Percentiles rank a stretch among this genome's conserved stretches.
phyloP scores from a whole-genome alignment of 2,113 vertebrate genomes.

The Scytalopus superciliaris region DNA sequence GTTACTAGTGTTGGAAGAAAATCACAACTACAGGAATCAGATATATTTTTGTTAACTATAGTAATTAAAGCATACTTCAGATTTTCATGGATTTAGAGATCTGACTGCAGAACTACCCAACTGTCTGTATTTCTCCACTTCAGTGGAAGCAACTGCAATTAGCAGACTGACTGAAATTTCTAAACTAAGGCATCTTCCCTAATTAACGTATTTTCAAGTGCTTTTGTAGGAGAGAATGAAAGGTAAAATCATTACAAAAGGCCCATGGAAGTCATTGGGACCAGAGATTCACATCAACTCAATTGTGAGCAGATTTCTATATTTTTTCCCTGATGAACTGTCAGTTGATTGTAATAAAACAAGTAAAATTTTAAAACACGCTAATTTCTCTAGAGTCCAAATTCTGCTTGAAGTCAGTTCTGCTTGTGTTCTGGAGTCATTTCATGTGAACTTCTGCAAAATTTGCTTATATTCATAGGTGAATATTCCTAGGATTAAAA shows the following conservation, averaged over 20 bases:
- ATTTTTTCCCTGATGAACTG: not conserved
- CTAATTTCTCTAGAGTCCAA: not conserved
- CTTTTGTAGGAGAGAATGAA: not conserved
- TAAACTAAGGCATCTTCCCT: not conserved
- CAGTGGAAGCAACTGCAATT: slow-evolving; percentile 6
- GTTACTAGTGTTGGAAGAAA: not conserved
- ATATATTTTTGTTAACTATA: not conserved
- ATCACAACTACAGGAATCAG: not conserved
- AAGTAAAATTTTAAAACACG: not conserved
- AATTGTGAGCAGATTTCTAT: no score
- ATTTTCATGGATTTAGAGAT: not conserved
- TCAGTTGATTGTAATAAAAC: not conserved
- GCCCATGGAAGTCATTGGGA: not conserved
- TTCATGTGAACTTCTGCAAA: not conserved
- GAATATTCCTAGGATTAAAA: not conserved
- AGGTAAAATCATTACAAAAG: not conserved
- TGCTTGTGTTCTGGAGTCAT: not conserved
- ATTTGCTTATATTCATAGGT: not conserved
- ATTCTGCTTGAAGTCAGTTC: not conserved
- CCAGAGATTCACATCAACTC: not conserved
- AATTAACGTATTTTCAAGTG: slow-evolving; percentile 13
- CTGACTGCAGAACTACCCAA: not conserved
- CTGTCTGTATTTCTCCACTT: not conserved
- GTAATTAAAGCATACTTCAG: not conserved
- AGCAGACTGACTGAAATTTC: not conserved